A percentile compares a stretch with the other conserved stretches of the same genome.
These are phyloP conservation scores for Parus major DNA, from an alignment of 2,113 vertebrate genomes.

Conservation along the genomic window DNA sequence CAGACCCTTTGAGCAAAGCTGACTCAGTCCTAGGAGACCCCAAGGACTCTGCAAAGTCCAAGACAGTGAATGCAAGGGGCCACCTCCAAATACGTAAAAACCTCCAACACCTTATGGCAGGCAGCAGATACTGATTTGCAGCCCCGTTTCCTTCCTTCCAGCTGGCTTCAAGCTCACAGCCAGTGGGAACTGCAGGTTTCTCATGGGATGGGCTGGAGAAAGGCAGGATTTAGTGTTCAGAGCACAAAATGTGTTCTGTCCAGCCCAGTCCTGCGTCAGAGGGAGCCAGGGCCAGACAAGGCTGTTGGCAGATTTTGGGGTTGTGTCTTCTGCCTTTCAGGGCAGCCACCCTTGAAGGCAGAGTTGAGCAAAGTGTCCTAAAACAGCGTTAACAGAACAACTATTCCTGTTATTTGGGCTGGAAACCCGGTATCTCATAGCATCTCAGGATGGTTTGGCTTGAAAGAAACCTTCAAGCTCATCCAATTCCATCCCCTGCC, in stretches of 20 bases:
- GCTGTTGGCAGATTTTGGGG: neutral
- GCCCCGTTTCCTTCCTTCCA: neutral
- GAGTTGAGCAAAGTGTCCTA: neutral
- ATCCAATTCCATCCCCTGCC: neutral
- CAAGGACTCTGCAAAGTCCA: neutral
- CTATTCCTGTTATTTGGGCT: neutral
- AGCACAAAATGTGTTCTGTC: neutral
- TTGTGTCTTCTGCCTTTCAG: neutral
- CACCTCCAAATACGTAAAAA: neutral
- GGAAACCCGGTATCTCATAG: neutral
- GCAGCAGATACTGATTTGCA: neutral
- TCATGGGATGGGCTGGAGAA: accelerated
- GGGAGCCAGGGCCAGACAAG: neutral
- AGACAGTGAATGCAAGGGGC: neutral
- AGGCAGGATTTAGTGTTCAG: neutral
- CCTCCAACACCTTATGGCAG: neutral
- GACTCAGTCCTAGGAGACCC: neutral
- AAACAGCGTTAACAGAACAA: neutral
- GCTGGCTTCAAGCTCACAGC: neutral
- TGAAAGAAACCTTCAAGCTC: neutral
- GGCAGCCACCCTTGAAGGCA: neutral
- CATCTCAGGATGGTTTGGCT: neutral
- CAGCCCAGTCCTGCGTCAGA: neutral
- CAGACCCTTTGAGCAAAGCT: neutral
- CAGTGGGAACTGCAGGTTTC: neutral